Evolutionary conservation across 2,797 vertebrate genomes (phyloP).

Genomic region (Neosilurus mollespiculum): DNA sequence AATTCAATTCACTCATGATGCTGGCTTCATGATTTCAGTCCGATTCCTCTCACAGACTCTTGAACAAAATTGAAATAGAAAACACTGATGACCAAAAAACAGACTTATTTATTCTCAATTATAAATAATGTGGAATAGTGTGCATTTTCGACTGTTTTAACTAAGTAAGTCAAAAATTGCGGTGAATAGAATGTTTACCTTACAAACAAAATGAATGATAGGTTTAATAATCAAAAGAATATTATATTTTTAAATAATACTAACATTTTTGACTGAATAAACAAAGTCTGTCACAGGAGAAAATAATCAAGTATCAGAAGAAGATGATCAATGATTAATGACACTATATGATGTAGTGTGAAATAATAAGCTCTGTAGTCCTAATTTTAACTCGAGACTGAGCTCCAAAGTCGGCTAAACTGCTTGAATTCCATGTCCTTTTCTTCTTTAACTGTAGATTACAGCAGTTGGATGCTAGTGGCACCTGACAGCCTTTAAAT

Average conservation of each 20-base stretch:
- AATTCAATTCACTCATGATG: neutral
- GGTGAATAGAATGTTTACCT: neutral
- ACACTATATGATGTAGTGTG: no score
- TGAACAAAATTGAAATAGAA: neutral
- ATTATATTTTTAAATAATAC: neutral
- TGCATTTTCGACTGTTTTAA: neutral
- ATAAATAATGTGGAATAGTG: neutral
- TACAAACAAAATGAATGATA: neutral
- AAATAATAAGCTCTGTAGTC: neutral
- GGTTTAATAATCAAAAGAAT: neutral
- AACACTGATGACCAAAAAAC: neutral
- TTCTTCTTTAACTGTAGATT: neutral
- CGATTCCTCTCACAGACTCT: neutral
- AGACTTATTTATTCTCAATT: neutral
- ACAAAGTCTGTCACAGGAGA: neutral
- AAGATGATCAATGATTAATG: no score
- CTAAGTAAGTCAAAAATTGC: neutral
- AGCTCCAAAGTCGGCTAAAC: neutral
- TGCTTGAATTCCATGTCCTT: accelerated
- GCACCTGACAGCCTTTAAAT: no score
- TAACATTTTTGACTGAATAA: neutral
- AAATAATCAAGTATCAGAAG: neutral
- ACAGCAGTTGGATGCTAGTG: no score
- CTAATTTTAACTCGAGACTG: neutral
- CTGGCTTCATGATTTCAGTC: neutral